phyloP scores from a whole-genome alignment of 2,888 invertebrate genomes.

The Thecocarcelia acutangulata region DNA sequence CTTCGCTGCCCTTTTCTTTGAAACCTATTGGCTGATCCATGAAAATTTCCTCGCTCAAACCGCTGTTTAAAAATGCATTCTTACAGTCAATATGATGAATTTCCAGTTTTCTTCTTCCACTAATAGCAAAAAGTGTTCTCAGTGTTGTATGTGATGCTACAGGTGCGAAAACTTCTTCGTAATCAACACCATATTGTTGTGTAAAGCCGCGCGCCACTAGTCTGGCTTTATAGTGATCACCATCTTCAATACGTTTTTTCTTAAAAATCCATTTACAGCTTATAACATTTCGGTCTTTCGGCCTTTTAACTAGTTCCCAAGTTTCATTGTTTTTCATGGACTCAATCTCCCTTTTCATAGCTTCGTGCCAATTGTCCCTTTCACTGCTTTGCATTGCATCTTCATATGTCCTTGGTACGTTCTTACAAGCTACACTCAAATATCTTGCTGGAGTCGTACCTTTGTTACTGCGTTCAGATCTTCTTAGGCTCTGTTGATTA shows the following conservation, averaged over 20 bases:
- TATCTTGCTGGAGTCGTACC: conserved; percentile 19
- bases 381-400: conserved; percentile 26
- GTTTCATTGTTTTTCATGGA: conserved; percentile 29
- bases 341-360: conserved; percentile 28
- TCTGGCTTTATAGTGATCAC: conserved; percentile 27
- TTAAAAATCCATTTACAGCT: conserved; percentile 30
- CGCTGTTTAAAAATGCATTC: too few species aligned
- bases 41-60: too few species aligned
- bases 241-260: conserved; percentile 1
- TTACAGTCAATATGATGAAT: too few species aligned
- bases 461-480: conserved; percentile 17
- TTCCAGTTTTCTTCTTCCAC: too few species aligned
- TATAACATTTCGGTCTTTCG: conserved; percentile 22
- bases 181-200: too few species aligned
- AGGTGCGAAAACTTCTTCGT: too few species aligned
- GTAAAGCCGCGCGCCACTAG: too few species aligned
- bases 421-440: not conserved
- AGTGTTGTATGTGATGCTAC: too few species aligned
- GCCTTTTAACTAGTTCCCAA: conserved; percentile 33
- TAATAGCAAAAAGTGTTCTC: too few species aligned
- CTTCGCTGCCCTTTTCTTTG: conserved; percentile 38
- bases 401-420: conserved; percentile 16
- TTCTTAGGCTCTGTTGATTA: conserved; percentile 1
- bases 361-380: conserved; percentile 8
- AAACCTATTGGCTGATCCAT: conserved; percentile 66